Conservation (phyloP, 2,113 vertebrate genomes). For the Gobiocypris rarus region DNA sequence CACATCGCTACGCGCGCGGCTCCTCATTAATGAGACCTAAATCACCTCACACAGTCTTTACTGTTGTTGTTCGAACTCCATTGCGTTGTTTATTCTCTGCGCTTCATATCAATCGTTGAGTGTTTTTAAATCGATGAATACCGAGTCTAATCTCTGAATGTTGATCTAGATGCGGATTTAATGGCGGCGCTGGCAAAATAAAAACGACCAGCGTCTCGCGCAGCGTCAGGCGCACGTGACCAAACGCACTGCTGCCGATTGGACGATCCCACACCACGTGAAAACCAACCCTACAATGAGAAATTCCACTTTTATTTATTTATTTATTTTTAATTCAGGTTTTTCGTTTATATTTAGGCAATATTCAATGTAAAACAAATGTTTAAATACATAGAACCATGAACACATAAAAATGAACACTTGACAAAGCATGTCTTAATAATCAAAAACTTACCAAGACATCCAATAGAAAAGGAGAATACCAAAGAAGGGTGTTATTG, state of each 20-base stretch:
- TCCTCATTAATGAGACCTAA: not conserved
- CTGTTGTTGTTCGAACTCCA: not conserved
- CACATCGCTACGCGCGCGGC: not conserved
- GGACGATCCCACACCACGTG: not conserved
- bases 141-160: not conserved
- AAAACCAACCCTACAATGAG: not conserved
- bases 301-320: too few relatives aligned
- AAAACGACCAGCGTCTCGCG: slow-evolving; percentile 9
- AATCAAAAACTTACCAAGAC: too few relatives aligned
- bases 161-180: slow-evolving; percentile 60
- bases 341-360: too few relatives aligned
- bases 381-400: not conserved
- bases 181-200: slow-evolving; percentile 71
- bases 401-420: not conserved
- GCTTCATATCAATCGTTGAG: not conserved
- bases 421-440: too few relatives aligned
- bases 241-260: not conserved
- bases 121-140: not conserved
- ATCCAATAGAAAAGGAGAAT: not conserved
- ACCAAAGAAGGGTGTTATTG: not conserved
- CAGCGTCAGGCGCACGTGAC: not conserved
- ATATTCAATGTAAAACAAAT: too few relatives aligned
- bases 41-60: not conserved
- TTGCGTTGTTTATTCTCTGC: not conserved
- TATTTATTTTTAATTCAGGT: too few relatives aligned